phyloP scores from a whole-genome alignment of 2,888 invertebrate species.

The Dasypogon diadema region DNA sequence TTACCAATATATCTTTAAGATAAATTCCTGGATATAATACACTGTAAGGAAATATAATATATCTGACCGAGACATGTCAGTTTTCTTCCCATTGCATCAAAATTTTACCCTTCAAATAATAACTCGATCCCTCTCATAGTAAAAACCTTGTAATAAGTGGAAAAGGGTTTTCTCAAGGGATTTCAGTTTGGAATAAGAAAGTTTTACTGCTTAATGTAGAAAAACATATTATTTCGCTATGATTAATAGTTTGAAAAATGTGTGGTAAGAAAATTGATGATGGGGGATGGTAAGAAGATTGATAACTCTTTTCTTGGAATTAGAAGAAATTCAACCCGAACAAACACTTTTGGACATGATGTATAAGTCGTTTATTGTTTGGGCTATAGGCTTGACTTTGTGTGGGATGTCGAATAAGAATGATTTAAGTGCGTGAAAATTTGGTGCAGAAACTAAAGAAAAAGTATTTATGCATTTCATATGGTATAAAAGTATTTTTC shows the following conservation, averaged over 20 bases:
- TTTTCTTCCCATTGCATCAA: not conserved
- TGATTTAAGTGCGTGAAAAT: too few species aligned
- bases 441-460: too few species aligned
- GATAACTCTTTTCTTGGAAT: conserved; percentile 5
- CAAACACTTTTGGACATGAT: too few species aligned
- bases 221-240: conserved; percentile 16
- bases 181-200: not conserved
- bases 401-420: too few species aligned
- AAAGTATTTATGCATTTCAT: too few species aligned
- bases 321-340: too few species aligned
- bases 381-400: too few species aligned
- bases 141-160: conserved; percentile 15
- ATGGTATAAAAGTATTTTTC: too few species aligned
- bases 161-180: conserved; percentile 8
- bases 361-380: too few species aligned
- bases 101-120: conserved; percentile 1
- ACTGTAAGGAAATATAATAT: not conserved
- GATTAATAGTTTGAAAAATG: conserved; percentile 21
- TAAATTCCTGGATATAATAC: not conserved
- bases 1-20: not conserved
- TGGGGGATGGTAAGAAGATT: conserved; percentile 1
- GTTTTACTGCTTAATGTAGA: conserved; percentile 16
- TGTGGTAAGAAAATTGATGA: conserved; percentile 19
- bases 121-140: conserved; percentile 5
- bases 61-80: conserved; percentile 1